Percentiles rank a stretch among this genome's conserved stretches.
Evolutionary conservation across 2,797 vertebrate genomes (phyloP).

Genomic region (Bryconaethiops microstoma): DNA sequence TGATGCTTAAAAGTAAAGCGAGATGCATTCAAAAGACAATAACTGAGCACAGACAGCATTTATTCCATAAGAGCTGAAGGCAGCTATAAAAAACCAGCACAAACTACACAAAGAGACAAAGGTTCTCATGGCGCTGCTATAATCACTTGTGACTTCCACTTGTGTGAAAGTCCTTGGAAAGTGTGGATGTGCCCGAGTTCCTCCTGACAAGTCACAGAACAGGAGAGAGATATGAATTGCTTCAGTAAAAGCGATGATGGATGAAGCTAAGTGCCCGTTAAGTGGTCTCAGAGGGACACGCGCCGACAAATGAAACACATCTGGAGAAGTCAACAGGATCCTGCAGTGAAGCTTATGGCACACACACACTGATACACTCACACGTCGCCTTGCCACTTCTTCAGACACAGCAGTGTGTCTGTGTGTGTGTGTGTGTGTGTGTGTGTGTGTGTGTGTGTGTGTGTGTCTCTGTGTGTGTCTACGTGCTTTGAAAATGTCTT

Average conservation of each 20-base stretch:
- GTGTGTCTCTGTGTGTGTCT: no score
- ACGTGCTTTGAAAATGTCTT: no score
- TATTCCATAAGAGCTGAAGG: not conserved
- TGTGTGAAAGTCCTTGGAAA: not conserved
- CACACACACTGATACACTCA: conserved; percentile 15
- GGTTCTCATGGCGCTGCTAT: not conserved
- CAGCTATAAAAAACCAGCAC: not conserved
- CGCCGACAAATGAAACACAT: conserved; percentile 31
- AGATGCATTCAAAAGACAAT: no score
- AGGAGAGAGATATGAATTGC: conserved; percentile 25
- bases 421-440: no score
- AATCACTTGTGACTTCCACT: not conserved
- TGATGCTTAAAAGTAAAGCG: no score
- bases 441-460: no score
- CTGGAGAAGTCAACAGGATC: conserved; percentile 2
- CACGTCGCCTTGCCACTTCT: not conserved
- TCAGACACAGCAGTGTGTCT: no score
- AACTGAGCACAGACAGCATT: no score
- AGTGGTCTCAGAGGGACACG: conserved; percentile 6
- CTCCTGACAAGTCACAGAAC: not conserved
- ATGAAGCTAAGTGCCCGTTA: conserved; percentile 40
- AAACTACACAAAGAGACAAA: not conserved
- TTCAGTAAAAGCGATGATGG: conserved; percentile 41
- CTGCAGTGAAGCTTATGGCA: not conserved
- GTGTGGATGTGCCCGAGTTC: not conserved